A percentile compares a stretch with the other conserved stretches of the same genome.
Evolutionary conservation across 1,140 invertebrate species (phyloP).

Genomic region (Drosophila arizonae): DNA sequence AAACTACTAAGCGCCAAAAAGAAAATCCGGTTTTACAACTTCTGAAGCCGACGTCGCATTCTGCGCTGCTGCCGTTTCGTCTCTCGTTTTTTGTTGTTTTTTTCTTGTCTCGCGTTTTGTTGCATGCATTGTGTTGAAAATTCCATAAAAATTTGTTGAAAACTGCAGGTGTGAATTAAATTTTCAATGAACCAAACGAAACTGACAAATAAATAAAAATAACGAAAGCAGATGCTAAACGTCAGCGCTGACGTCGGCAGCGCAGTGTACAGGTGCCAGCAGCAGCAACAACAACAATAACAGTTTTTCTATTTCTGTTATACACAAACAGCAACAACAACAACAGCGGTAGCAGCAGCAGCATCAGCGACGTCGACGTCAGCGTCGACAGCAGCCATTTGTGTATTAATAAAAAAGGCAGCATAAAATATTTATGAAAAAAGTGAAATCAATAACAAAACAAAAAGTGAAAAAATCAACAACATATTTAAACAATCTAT

Average conservation of each 20-base stretch:
- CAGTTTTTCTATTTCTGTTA: constrained; percentile 51
- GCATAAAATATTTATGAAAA: constrained; percentile 55
- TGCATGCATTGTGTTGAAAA: constrained; percentile 32
- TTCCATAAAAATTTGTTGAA: constrained; percentile 33
- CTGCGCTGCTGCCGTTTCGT: constrained; percentile 15
- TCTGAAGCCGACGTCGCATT: constrained; percentile 45
- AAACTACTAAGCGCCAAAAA: constrained; percentile 62
- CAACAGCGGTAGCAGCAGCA: background rate
- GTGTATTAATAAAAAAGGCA: constrained; percentile 27
- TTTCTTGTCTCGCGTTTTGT: constrained; percentile 25
- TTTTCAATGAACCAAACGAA: constrained; percentile 43
- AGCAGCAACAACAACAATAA: constrained; percentile 17
- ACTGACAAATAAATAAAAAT: constrained; percentile 14
- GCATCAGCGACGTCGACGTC: background rate
- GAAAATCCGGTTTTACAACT: constrained; percentile 81
- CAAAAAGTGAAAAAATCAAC: constrained; percentile 31
- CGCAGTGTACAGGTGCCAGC: constrained; percentile 36
- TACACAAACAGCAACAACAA: constrained; percentile 39
- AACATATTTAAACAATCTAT: constrained; percentile 36
- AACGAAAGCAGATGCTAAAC: constrained; percentile 35
- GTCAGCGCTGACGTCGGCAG: constrained; percentile 41
- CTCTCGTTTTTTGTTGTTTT: constrained; percentile 30
- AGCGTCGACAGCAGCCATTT: constrained; percentile 28
- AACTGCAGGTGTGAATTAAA: constrained; percentile 50
- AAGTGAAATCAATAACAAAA: constrained; percentile 76